Percentiles rank a stretch among this genome's conserved stretches.
phyloP scores from a whole-genome alignment of 2,113 vertebrate genomes.

The Miniopterus natalensis region DNA sequence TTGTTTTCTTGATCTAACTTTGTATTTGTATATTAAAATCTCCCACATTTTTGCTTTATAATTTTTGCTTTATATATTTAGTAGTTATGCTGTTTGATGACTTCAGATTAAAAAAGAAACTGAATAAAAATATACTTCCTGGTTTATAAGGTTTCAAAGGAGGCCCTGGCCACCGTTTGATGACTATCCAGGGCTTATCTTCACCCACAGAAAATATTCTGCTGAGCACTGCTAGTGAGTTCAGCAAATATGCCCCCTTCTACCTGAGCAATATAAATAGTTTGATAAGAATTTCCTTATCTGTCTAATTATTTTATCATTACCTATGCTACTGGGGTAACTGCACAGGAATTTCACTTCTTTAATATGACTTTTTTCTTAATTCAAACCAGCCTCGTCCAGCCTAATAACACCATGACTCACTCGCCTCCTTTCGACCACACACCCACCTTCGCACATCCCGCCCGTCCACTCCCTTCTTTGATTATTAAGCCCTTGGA shows the following conservation, averaged over 20 bases:
- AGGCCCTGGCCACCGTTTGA: not conserved
- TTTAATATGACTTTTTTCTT: not conserved
- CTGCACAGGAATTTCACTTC: not conserved
- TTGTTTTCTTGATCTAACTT: slow-evolving; percentile 4
- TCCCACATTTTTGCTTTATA: not conserved
- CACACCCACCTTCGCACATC: not conserved
- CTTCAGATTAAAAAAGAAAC: not conserved
- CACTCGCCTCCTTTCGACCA: not conserved
- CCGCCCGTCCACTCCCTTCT: not conserved
- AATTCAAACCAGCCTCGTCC: not conserved
- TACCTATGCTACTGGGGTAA: not conserved
- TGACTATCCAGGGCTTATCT: not conserved
- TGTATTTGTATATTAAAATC: not conserved
- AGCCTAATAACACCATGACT: not conserved
- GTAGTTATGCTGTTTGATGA: not conserved
- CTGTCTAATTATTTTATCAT: not conserved
- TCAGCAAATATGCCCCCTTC: not conserved
- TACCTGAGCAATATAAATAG: not conserved
- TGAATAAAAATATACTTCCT: not conserved
- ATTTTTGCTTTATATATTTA: slow-evolving; percentile 17
- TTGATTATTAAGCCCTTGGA: not conserved
- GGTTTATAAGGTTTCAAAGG: not conserved
- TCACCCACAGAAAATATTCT: not conserved
- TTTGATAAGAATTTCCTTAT: slow-evolving; percentile 9
- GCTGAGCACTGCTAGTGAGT: not conserved